Base-by-base conservation (phyloP, 2,888 invertebrate species). In the Cyclophora punctaria region DNA sequence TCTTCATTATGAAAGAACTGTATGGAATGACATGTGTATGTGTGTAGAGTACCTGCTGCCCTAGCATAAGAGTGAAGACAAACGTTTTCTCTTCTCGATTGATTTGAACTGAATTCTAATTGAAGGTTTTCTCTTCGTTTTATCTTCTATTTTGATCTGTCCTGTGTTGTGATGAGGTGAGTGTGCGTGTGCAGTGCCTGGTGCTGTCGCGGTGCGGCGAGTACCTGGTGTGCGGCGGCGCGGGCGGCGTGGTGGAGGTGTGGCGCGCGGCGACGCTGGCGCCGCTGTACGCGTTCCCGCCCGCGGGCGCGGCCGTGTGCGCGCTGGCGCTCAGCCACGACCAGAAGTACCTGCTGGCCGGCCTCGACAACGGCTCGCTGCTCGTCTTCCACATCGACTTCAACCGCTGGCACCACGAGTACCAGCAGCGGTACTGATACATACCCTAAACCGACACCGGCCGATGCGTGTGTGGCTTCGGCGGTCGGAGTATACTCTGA, bases 381-480 rank as follows among this genome's bases (percentile, higher is more conserved):
- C 97, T 99, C 56, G 98, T 99, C 69, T 99, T 99, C 90, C 98
- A 99, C 90, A 98, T 99, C 81, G 99, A 99, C 88, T 99, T 99
- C 91, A 99, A 99, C 88, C 91, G 96, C 75, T 97, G 97, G 97
- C 97, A 97, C 84, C 97, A 97, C 80, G 97, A 97, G 85, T 97
- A 96, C 84, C 97, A 97, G 77, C 97, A 97, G 83, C 93, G 97
- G 69, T 97, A 97, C 90, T 97, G 91, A 91, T 49, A 55, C 48
- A 49, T 54, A 60, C 20, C 20, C 20, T 20, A 20, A 20, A 20
- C 20, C 20, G 20, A 20, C 20, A 20, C 20, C 20, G 20, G 20
- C 20, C 20, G 20, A 20, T 20, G 20, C 20, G 20, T 20, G 20
- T 20, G 20, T 2, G 20, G 20, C 20, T 20, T 20, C 20, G 20